Percentiles rank a stretch among this genome's conserved stretches.
These are phyloP conservation scores for Silurus meridionalis DNA, from an alignment of 2,113 vertebrate species.

Conservation along the genomic window DNA sequence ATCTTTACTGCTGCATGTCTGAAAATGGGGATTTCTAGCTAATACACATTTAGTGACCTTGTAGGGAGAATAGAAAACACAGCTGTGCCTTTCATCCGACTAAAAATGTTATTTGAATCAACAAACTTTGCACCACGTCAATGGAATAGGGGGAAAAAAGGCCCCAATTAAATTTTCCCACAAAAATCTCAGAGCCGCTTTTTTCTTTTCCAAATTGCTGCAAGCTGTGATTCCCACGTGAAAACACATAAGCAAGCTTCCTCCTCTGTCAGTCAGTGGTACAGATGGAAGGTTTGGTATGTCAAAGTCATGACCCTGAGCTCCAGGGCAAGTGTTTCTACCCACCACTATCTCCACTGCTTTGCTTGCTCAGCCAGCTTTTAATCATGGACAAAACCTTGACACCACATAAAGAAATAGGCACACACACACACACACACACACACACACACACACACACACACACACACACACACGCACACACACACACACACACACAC, in stretches of 20 bases:
- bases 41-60: conserved; percentile 67
- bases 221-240: conserved; percentile 96
- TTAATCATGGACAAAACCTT: conserved; percentile 71
- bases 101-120: conserved; percentile 78
- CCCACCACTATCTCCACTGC: conserved; percentile 78
- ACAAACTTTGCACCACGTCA: conserved; percentile 79
- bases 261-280: conserved; percentile 88
- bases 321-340: conserved; percentile 83
- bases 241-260: conserved; percentile 85
- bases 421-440: conserved; percentile 17
- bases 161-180: conserved; percentile 86
- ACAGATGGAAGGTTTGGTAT: conserved; percentile 80
- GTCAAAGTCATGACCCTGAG: conserved; percentile 81
- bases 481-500: conserved; percentile 37
- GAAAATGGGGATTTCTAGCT: conserved; percentile 69
- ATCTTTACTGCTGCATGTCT: conserved; percentile 53
- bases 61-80: conserved; percentile 72
- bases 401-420: neutral
- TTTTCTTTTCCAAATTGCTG: conserved; percentile 77
- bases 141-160: conserved; percentile 72
- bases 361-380: conserved; percentile 85
- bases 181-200: conserved; percentile 77
- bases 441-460: conserved; percentile 18
- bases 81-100: conserved; percentile 72
- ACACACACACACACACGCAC: conserved; percentile 34